Base-by-base conservation (phyloP, 1,140 invertebrate species). In the Apis cerana region DNA sequence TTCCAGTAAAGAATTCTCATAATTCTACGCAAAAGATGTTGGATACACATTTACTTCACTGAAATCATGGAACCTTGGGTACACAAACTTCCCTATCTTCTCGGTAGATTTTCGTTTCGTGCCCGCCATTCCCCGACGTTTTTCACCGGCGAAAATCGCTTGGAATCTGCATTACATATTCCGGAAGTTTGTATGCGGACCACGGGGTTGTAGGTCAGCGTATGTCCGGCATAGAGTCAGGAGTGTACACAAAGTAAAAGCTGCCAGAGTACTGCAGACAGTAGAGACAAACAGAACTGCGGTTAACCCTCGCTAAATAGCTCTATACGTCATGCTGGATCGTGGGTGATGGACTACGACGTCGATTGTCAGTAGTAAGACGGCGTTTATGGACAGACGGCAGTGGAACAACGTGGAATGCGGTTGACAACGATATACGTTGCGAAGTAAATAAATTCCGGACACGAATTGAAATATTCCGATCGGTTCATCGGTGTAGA, bases 281-380 rank as follows among this genome's bases (percentile, higher is more conserved):
- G 65, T 56, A 50, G 65, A 62, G 56, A 52, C 81, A 82, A 82
- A 78, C 81, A 82, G 81, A 82, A 58, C 58, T 78, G 75, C 58
- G 81, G 81, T 82, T 77, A 78, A 82, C 75, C 59, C 58, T 82
- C n/a, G 67, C 75, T 82, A 71, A 82, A 82, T 71, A 82, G 59
- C 48, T 70, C 48, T 70, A 70, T 65, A 70, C 56, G 75, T 56
- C 52, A 23, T 78, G 33, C n/a, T 4, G 17, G 75, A 11, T 8
- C 50, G 64, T 59, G 27, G 23, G 23, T 77, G 75, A 79, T 52
- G 61, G 43, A 72, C 76, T 64, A 64, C 17, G 33, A 33, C 52
- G 33, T 52, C 15, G 33, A 43, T 72, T 11, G 52, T 11, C 21
- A 33, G 65, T 75, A 52, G 58, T 58, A 84, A 83, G 77, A 83